Conservation (phyloP, 2,888 invertebrate species). For the Endotricha flammealis region DNA sequence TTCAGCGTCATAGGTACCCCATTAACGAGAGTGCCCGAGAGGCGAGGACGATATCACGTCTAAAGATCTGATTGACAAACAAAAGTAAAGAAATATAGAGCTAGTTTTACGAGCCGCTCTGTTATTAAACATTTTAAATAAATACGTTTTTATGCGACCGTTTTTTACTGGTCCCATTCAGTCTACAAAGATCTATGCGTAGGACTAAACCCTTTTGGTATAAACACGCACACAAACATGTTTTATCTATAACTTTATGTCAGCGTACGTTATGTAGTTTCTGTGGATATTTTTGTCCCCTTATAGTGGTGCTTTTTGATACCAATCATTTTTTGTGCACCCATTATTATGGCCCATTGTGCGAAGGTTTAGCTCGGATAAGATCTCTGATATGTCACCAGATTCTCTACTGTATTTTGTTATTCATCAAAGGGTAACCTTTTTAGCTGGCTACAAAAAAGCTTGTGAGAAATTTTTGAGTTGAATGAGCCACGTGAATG, state of each 20-base stretch:
- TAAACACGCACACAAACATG: constrained; percentile 45
- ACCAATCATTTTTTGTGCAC: constrained; percentile 70
- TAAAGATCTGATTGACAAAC: constrained; percentile 73
- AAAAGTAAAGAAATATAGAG: constrained; percentile 61
- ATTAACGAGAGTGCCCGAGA: constrained; percentile 72
- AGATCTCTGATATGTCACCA: constrained; percentile 75
- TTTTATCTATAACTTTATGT: constrained; percentile 53
- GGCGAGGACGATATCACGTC: constrained; percentile 65
- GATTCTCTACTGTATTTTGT: constrained; percentile 56
- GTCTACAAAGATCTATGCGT: constrained; percentile 51
- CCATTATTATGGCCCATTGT: constrained; percentile 71
- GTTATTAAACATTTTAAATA: constrained; percentile 74
- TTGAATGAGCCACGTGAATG: constrained; percentile 16
- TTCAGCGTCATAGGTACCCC: constrained; percentile 69
- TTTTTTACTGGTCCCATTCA: constrained; percentile 63
- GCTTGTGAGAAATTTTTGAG: constrained; percentile 6
- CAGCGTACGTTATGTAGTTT: constrained; percentile 50
- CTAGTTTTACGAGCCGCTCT: constrained; percentile 69
- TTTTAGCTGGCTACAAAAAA: constrained; percentile 54
- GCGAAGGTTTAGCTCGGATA: constrained; percentile 70
- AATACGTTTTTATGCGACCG: constrained; percentile 50
- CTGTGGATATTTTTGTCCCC: constrained; percentile 68
- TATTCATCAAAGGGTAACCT: constrained; percentile 58
- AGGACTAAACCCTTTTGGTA: constrained; percentile 61
- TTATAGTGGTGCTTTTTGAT: constrained; percentile 63